Conservation (phyloP, 1,140 invertebrate genomes). For the Diorhabda sublineata region DNA sequence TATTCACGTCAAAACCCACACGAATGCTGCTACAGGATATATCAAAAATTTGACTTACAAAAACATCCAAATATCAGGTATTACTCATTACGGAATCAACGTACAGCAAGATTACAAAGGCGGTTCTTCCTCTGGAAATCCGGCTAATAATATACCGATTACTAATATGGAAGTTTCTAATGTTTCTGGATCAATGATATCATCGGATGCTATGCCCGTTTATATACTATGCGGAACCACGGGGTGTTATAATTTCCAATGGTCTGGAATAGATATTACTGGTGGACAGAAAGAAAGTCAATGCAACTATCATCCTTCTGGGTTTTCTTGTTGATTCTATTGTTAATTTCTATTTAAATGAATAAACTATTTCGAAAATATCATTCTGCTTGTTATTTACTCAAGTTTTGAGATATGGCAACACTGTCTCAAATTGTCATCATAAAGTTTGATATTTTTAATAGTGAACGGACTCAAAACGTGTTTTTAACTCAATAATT, state of each 20-base stretch:
- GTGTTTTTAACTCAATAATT: too few relatives aligned
- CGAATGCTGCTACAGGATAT: background rate
- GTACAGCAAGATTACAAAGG: slow-evolving; percentile 5
- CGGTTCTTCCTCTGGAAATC: slow-evolving; percentile 8
- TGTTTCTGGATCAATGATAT: slow-evolving; percentile 20
- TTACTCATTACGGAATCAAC: background rate
- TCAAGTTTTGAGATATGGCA: too few relatives aligned
- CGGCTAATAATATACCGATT: slow-evolving; percentile 24
- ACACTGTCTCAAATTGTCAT: too few relatives aligned
- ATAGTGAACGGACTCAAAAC: too few relatives aligned
- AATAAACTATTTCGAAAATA: background rate
- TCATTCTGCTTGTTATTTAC: too few relatives aligned
- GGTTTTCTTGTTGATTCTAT: slow-evolving; percentile 19
- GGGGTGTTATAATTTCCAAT: slow-evolving; percentile 23
- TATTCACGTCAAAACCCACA: slow-evolving; percentile 11
- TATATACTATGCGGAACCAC: slow-evolving; percentile 19
- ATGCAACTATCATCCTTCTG: slow-evolving; percentile 19
- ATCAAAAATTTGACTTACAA: slow-evolving; percentile 7
- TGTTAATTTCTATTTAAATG: background rate
- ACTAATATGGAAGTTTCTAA: slow-evolving; percentile 19
- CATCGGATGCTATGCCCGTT: slow-evolving; percentile 11
- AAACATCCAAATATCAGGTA: background rate
- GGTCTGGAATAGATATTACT: slow-evolving; percentile 15
- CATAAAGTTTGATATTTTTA: too few relatives aligned
- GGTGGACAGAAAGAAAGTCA: slow-evolving; percentile 6